Evolutionary conservation across 2,797 vertebrate genomes (phyloP).

Genomic region (Peromyscus nudipes): DNA sequence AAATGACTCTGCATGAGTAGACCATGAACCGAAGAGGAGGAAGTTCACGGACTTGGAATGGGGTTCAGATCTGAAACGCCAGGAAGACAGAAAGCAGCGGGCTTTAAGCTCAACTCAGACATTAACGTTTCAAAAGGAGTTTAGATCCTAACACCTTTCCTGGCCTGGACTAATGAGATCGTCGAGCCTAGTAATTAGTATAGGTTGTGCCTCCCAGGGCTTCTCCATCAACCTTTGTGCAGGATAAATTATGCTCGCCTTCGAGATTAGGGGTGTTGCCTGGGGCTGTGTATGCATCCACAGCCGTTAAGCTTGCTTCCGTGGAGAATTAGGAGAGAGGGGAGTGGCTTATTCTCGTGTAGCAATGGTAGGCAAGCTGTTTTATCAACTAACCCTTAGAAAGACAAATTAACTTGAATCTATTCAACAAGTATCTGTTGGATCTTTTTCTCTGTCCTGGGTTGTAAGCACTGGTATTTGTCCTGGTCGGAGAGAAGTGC

Average conservation of each 20-base stretch:
- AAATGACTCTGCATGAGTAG: background rate
- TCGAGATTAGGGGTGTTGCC: constrained; percentile 23
- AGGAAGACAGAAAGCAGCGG: background rate
- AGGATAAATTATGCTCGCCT: constrained; percentile 27
- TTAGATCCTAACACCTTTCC: constrained; percentile 40
- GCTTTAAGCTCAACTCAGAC: constrained; percentile 32
- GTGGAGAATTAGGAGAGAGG: background rate
- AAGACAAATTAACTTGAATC: constrained; percentile 59
- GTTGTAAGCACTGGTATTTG: constrained; percentile 36
- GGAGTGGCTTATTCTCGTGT: background rate
- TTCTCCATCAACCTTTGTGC: background rate
- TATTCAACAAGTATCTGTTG: constrained; percentile 43
- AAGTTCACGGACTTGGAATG: background rate
- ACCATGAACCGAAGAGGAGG: background rate
- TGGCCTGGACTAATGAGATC: constrained; percentile 51
- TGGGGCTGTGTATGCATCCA: background rate
- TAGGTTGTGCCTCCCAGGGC: background rate
- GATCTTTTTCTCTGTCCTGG: constrained; percentile 24
- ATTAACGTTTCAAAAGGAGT: constrained; percentile 49
- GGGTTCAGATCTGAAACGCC: background rate
- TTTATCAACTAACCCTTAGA: constrained; percentile 39
- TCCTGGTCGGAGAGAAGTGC: background rate
- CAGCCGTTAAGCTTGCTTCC: constrained; percentile 19
- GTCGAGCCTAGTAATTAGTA: constrained; percentile 36
- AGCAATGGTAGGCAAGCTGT: background rate